Evolutionary conservation across 1,140 invertebrate species (phyloP).

Genomic region (Bombus polaris): DNA sequence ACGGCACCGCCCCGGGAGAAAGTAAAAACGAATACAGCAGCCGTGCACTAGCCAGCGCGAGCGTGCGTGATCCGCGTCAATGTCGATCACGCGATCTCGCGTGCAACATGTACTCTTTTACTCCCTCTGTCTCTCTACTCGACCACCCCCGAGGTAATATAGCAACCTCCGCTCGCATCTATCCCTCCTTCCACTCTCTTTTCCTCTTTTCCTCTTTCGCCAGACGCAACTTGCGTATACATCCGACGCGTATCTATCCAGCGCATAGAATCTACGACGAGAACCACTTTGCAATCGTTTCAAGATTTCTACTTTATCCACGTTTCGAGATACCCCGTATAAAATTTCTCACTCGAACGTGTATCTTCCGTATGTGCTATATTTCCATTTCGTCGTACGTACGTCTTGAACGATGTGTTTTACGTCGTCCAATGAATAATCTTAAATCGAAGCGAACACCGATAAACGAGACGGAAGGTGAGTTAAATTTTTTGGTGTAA

Average conservation of each 20-base stretch:
- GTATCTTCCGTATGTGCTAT: neutral
- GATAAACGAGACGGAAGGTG: neutral
- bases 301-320: neutral
- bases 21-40: conserved; percentile 32
- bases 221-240: conserved; percentile 32
- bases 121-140: conserved; percentile 9
- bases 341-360: neutral
- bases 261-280: neutral
- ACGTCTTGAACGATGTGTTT: neutral
- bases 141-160: conserved; percentile 11
- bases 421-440: neutral
- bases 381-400: neutral
- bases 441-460: neutral
- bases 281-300: neutral
- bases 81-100: conserved; percentile 76
- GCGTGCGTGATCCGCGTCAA: conserved; percentile 46
- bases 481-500: neutral
- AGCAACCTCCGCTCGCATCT: conserved; percentile 1
- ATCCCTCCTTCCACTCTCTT: conserved; percentile 6
- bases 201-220: conserved; percentile 18
- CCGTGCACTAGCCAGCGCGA: conserved; percentile 1
- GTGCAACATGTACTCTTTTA: conserved; percentile 66
- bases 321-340: neutral
- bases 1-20: neutral
- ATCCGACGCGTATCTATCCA: neutral